Conservation (phyloP, 2,113 vertebrate species). For the Mus pahari region DNA sequence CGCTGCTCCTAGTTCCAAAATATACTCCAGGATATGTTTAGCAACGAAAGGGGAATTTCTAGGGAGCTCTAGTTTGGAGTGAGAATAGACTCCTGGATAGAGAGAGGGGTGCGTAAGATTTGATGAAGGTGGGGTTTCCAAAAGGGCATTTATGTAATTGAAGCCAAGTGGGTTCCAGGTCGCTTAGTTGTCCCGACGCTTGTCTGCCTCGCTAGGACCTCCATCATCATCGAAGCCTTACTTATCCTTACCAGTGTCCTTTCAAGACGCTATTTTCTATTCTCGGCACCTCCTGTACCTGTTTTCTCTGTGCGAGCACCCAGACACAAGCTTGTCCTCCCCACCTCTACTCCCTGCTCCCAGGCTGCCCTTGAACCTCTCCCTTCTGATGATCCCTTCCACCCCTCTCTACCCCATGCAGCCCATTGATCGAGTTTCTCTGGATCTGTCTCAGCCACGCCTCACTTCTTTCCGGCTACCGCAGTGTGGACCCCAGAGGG, state of each 20-base stretch:
- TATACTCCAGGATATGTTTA: not conserved
- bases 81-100: not conserved
- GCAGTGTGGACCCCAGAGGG: not conserved
- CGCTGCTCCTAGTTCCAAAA: not conserved
- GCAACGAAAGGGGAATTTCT: not conserved
- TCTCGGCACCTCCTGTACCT: not conserved
- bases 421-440: not conserved
- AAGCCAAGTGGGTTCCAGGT: not conserved
- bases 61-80: not conserved
- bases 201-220: not conserved
- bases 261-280: too few species aligned
- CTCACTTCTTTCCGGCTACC: not conserved
- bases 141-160: not conserved
- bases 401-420: not conserved
- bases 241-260: not conserved
- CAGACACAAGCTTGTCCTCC: not conserved
- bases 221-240: not conserved
- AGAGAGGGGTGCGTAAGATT: not conserved
- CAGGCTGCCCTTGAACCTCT: not conserved
- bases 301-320: not conserved
- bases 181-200: not conserved
- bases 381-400: not conserved
- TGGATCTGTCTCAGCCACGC: not conserved
- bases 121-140: not conserved
- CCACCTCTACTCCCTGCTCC: too few species aligned